Evolutionary conservation across 2,797 vertebrate species (phyloP).

Genomic region (Takifugu ocellatus): DNA sequence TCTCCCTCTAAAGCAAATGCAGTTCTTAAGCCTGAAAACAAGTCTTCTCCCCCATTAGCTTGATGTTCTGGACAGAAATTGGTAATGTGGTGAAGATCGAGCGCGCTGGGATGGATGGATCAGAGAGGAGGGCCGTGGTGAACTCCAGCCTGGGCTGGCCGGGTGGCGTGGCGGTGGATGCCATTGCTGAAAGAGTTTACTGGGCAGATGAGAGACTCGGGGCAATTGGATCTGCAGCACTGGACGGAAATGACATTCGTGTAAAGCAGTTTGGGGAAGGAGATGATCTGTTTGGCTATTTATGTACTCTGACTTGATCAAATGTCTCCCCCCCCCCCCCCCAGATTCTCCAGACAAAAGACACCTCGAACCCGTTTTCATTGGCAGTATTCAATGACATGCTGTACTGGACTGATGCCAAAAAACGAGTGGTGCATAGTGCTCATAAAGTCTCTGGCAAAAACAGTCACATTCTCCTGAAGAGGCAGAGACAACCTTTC

Average conservation of each 20-base stretch:
- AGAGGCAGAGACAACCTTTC: slow-evolving; percentile 79
- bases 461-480: slow-evolving; percentile 76
- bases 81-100: slow-evolving; percentile 81
- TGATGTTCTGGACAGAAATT: slow-evolving; percentile 92
- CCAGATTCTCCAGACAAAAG: slow-evolving; percentile 83
- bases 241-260: slow-evolving; percentile 80
- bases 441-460: slow-evolving; percentile 83
- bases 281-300: not conserved
- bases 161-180: slow-evolving; percentile 83
- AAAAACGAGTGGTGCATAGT: slow-evolving; percentile 76
- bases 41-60: slow-evolving; percentile 52
- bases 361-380: slow-evolving; percentile 82
- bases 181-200: slow-evolving; percentile 78
- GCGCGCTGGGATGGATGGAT: slow-evolving; percentile 89
- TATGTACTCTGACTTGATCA: not conserved
- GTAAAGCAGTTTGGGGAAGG: slow-evolving; percentile 50
- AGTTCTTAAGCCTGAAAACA: not conserved
- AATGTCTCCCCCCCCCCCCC: slow-evolving; percentile 1
- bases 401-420: slow-evolving; percentile 88
- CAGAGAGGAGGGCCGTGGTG: slow-evolving; percentile 73
- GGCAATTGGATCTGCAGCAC: slow-evolving; percentile 79
- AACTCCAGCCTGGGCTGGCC: slow-evolving; percentile 83
- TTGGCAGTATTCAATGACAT: slow-evolving; percentile 81
- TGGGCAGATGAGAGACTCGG: slow-evolving; percentile 89
- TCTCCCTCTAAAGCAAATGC: not conserved